Percentiles rank a stretch among this genome's conserved stretches.
Conservation (phyloP, 2,888 invertebrate genomes). For the Pantelozetes paolii region DNA sequence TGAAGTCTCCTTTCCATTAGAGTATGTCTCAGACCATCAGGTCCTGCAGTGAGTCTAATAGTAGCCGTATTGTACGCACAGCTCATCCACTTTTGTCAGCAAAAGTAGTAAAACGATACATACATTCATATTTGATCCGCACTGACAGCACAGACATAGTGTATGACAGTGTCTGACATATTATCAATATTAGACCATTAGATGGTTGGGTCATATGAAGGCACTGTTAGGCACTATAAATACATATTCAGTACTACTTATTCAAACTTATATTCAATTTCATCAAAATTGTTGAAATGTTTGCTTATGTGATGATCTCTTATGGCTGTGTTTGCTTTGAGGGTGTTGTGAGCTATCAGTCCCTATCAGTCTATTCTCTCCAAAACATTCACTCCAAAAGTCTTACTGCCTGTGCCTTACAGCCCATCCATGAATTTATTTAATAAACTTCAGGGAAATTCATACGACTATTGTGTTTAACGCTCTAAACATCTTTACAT, state of each 20-base stretch:
- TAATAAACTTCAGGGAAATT: slow-evolving; percentile 22
- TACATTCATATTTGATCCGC: slow-evolving; percentile 25
- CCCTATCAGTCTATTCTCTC: too few relatives aligned
- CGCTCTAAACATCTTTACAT: background rate
- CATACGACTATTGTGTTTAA: background rate
- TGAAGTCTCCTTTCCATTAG: background rate
- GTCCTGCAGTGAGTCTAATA: background rate
- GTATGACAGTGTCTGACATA: slow-evolving; percentile 7
- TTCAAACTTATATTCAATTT: slow-evolving; percentile 25
- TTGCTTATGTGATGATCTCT: slow-evolving; percentile 31
- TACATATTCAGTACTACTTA: background rate
- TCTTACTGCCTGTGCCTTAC: background rate
- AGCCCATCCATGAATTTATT: background rate
- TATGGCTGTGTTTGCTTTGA: slow-evolving; percentile 28
- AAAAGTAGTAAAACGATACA: slow-evolving; percentile 18
- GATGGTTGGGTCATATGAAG: background rate
- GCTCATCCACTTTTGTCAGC: background rate
- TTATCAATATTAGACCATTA: slow-evolving; percentile 31
- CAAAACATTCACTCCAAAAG: background rate
- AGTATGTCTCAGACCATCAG: slow-evolving; percentile 6
- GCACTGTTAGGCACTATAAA: background rate
- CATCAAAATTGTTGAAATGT: slow-evolving; percentile 33
- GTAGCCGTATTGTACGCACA: slow-evolving; percentile 6
- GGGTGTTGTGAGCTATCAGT: slow-evolving; percentile 24
- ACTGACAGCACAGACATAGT: too few relatives aligned